A percentile compares a stretch with the other conserved stretches of the same genome.
These are phyloP conservation scores for Ormia ochracea DNA, from an alignment of 2,888 invertebrate genomes.

Conservation along the genomic window DNA sequence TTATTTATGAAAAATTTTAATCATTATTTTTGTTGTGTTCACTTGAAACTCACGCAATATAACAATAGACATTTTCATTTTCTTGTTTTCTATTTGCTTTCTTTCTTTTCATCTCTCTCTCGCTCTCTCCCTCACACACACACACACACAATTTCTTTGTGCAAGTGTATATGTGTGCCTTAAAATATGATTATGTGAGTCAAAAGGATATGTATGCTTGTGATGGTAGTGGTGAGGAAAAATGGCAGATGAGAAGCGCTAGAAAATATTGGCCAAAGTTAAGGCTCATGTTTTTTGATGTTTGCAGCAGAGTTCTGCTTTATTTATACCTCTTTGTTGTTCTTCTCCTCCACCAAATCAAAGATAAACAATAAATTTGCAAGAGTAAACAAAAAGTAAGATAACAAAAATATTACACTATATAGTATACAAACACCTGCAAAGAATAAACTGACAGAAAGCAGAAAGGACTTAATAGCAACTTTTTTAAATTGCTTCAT, in stretches of 20 bases:
- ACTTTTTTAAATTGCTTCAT: not conserved
- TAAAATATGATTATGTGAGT: not conserved
- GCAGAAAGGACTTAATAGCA: constrained; percentile 17
- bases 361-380: constrained; percentile 52
- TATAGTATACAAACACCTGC: constrained; percentile 33
- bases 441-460: not conserved
- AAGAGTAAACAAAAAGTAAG: constrained; percentile 34
- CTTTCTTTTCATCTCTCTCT: too few species aligned
- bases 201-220: not conserved
- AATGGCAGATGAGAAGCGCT: not conserved
- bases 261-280: constrained; percentile 45
- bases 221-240: not conserved
- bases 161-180: too few species aligned
- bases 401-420: constrained; percentile 21
- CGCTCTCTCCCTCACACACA: too few species aligned
- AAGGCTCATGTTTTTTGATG: constrained; percentile 1
- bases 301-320: not conserved
- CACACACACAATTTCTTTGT: too few species aligned
- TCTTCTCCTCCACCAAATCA: constrained; percentile 10
- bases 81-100: not conserved
- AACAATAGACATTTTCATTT: constrained; percentile 40
- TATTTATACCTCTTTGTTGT: not conserved
- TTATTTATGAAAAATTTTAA: constrained; percentile 33
- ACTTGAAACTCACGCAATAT: not conserved
- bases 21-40: constrained; percentile 17